These are phyloP conservation scores for Ophraella communa DNA, from an alignment of 2,888 invertebrate species.

Conservation along the genomic window DNA sequence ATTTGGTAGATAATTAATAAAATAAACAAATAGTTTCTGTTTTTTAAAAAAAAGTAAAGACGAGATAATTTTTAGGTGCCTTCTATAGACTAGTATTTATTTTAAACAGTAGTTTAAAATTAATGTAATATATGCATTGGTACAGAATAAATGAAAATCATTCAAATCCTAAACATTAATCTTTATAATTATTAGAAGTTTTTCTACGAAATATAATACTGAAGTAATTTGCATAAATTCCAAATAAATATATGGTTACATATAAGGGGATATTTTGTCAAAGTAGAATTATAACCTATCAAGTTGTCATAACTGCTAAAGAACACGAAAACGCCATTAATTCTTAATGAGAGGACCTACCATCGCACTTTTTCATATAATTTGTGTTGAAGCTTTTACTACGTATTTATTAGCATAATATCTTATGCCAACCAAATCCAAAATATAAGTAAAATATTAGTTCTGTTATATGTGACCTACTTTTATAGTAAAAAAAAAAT, in stretches of 20 bases:
- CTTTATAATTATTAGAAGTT: not conserved
- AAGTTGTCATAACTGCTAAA: not conserved
- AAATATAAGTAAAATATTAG: not conserved
- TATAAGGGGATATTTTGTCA: not conserved
- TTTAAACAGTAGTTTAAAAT: no score
- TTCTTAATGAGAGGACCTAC: not conserved
- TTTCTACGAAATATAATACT: not conserved
- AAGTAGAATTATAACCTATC: not conserved
- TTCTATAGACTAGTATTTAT: not conserved
- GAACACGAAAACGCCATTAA: slow-evolving; percentile 1
- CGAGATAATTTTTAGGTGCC: no score
- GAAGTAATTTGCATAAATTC: not conserved
- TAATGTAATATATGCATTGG: no score
- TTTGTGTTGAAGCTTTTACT: not conserved
- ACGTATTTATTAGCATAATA: not conserved
- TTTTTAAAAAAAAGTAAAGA: no score
- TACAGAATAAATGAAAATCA: not conserved
- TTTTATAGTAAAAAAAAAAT: no score
- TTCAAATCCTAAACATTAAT: not conserved
- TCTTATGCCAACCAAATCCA: not conserved
- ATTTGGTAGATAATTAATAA: no score
- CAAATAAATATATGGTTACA: not conserved
- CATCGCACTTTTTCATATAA: not conserved
- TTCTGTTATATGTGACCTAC: no score
- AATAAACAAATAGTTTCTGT: no score